phyloP scores from a whole-genome alignment of 2,888 invertebrate genomes.

The Cryptosula pallasiana region DNA sequence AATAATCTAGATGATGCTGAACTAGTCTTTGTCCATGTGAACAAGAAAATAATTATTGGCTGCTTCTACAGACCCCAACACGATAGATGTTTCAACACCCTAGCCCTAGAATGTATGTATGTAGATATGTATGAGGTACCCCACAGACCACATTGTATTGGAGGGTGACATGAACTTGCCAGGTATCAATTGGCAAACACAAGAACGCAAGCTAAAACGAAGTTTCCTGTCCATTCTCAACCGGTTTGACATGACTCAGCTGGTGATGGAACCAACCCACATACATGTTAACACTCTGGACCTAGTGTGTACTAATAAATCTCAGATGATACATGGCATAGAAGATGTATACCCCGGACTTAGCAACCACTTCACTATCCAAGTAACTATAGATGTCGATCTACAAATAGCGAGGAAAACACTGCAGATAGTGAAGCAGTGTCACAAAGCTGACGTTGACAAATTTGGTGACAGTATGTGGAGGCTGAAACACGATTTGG shows the following conservation, averaged over 20 bases:
- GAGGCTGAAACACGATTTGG: too few relatives aligned
- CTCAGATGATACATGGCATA: background rate
- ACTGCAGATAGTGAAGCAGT: background rate
- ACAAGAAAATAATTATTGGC: background rate
- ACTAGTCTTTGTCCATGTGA: background rate
- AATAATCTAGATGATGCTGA: background rate
- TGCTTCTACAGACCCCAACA: slow-evolving; percentile 15
- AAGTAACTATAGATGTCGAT: too few relatives aligned
- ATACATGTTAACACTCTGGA: background rate
- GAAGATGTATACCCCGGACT: background rate
- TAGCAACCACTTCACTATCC: background rate
- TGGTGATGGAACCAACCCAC: background rate
- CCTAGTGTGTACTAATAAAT: too few relatives aligned
- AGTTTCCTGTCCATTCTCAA: background rate
- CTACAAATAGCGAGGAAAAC: too few relatives aligned
- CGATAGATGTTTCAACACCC: slow-evolving; percentile 3
- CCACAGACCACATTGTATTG: background rate
- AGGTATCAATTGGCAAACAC: slow-evolving; percentile 16
- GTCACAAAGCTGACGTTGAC: background rate
- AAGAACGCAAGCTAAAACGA: background rate
- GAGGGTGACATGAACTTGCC: background rate
- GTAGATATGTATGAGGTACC: background rate
- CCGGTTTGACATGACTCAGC: background rate
- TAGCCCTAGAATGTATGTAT: background rate
- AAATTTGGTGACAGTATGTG: background rate